Evolutionary conservation across 2,888 invertebrate species (phyloP).

Genomic region (Ochropleura leucogaster): DNA sequence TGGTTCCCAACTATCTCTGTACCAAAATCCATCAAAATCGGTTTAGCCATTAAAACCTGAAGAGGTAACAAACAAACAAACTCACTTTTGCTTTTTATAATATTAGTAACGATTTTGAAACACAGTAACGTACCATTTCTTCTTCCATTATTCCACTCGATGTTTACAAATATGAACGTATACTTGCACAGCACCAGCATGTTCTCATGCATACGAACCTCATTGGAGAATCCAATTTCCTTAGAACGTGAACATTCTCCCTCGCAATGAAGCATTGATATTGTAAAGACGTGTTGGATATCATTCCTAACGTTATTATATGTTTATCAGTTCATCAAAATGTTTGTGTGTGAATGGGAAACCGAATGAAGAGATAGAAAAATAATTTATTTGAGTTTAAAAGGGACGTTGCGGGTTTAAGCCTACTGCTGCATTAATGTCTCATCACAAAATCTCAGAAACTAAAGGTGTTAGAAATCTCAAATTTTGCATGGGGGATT

Average conservation of each 20-base stretch:
- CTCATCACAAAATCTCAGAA: too few species aligned
- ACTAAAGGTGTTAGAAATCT: too few species aligned
- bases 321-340: conserved; percentile 50
- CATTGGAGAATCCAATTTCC: conserved; percentile 83
- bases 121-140: neutral
- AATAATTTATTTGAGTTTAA: neutral
- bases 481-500: too few species aligned
- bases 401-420: neutral
- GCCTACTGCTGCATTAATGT: neutral
- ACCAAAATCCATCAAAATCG: too few species aligned
- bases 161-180: conserved; percentile 44
- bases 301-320: conserved; percentile 46
- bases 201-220: conserved; percentile 62
- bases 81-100: too few species aligned
- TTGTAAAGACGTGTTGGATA: conserved; percentile 66
- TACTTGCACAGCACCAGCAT: conserved; percentile 15
- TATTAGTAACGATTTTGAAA: too few species aligned
- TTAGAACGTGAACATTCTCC: conserved; percentile 79
- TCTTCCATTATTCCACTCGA: neutral
- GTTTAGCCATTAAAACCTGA: too few species aligned
- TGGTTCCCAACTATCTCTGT: too few species aligned
- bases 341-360: conserved; percentile 3
- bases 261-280: conserved; percentile 73
- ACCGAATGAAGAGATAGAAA: neutral
- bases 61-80: too few species aligned